These are phyloP conservation scores for Microcebus jonahi DNA, from an alignment of 2,113 vertebrate genomes.

Conservation along the genomic window DNA sequence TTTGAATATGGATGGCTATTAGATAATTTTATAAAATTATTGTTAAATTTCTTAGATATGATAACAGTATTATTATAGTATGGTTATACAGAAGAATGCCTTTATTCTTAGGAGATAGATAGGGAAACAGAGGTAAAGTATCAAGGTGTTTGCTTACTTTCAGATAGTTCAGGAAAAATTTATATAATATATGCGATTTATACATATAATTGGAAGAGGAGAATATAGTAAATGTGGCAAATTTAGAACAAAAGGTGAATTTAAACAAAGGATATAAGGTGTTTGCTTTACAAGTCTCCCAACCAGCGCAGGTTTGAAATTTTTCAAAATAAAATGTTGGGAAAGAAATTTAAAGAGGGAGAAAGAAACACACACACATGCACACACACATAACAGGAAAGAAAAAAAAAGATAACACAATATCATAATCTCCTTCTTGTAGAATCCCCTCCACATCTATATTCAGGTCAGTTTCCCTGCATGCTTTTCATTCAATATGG, in stretches of 20 bases:
- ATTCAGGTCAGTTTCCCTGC: not conserved
- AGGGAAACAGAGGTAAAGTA: not conserved
- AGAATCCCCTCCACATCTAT: not conserved
- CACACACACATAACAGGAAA: not conserved
- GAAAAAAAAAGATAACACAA: not conserved
- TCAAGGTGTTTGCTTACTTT: not conserved
- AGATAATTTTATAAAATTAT: not conserved
- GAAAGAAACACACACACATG: no score
- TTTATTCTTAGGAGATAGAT: not conserved
- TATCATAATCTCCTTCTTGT: not conserved
- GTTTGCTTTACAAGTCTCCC: not conserved
- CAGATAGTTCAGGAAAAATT: not conserved
- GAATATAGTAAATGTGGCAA: not conserved
- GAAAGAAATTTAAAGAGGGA: not conserved
- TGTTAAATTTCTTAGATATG: not conserved
- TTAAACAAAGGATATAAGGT: not conserved
- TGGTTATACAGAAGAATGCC: not conserved
- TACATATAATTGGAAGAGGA: not conserved
- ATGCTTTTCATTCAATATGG: not conserved
- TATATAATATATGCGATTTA: not conserved
- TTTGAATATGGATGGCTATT: not conserved
- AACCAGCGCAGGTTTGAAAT: not conserved
- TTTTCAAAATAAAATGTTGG: conserved; percentile 12
- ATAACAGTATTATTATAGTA: not conserved
- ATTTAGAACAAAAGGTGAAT: not conserved